A percentile compares a stretch with the other conserved stretches of the same genome.
Evolutionary conservation across 2,797 vertebrate species (phyloP).

Genomic region (Diceros bicornis): DNA sequence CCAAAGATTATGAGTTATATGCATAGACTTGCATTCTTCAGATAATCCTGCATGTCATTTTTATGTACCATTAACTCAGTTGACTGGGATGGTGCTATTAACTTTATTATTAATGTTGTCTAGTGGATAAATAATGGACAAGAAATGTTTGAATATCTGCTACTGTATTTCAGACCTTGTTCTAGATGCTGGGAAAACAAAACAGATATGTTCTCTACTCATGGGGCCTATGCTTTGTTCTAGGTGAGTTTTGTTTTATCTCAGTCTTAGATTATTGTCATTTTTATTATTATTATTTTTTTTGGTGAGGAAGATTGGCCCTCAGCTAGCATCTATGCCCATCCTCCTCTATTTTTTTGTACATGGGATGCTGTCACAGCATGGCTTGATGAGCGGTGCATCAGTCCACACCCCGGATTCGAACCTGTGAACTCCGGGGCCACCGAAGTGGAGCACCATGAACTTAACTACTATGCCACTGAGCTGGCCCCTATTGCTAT

Average conservation of each 20-base stretch:
- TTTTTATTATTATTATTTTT: conserved; percentile 8
- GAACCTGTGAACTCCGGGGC: too few species aligned
- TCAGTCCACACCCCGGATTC: too few species aligned
- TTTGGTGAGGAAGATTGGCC: too few species aligned
- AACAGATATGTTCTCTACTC: background rate
- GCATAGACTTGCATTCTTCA: conserved; percentile 30
- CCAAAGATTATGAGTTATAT: conserved; percentile 2
- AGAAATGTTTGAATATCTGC: background rate
- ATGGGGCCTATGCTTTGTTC: background rate
- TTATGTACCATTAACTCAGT: conserved; percentile 27
- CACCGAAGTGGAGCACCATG: too few species aligned
- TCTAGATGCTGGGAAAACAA: conserved; percentile 14
- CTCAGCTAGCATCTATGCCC: too few species aligned
- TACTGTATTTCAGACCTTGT: background rate
- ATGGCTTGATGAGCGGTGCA: too few species aligned
- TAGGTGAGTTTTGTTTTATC: conserved; percentile 50
- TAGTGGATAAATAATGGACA: conserved; percentile 52
- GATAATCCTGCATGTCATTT: background rate
- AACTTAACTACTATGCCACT: too few species aligned
- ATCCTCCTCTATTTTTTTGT: too few species aligned
- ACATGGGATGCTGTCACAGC: too few species aligned
- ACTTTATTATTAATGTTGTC: conserved; percentile 48
- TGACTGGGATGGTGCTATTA: background rate
- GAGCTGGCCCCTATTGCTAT: background rate
- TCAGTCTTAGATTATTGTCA: background rate